phyloP scores from a whole-genome alignment of 2,113 vertebrate species.

The Holacanthus passer region DNA sequence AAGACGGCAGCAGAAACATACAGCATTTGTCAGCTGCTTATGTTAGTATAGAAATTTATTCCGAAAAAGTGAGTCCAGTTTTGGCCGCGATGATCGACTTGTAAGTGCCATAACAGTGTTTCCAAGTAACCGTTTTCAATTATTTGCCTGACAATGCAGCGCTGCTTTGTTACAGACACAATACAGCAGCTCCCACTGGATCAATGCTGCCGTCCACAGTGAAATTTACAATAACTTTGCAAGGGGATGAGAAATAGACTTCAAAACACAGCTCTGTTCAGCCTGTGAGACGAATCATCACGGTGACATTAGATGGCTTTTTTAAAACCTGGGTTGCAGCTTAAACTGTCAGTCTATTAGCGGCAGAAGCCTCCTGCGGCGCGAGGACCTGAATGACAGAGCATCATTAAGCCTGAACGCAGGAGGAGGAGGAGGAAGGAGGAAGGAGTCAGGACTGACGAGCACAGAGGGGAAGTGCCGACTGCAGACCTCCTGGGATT shows the following conservation, averaged over 20 bases:
- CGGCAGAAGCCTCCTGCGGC: conserved; percentile 19
- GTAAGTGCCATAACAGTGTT: conserved; percentile 8
- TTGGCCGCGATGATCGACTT: not conserved
- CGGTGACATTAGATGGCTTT: not conserved
- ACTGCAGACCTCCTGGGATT: conserved; percentile 68
- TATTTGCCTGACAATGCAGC: conserved; percentile 8
- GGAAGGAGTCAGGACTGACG: conserved; percentile 26
- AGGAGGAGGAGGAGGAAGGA: conserved; percentile 9
- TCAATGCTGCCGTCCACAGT: not conserved
- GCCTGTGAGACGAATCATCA: too few relatives aligned
- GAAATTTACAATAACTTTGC: not conserved
- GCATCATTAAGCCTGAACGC: conserved; percentile 53
- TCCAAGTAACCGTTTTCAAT: conserved; percentile 13
- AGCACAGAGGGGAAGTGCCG: conserved; percentile 57
- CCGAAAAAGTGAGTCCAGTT: too few relatives aligned
- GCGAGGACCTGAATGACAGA: conserved; percentile 22
- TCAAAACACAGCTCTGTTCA: too few relatives aligned
- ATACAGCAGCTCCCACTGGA: conserved; percentile 31
- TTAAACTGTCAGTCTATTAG: conserved; percentile 28
- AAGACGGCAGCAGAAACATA: not conserved
- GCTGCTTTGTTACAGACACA: conserved; percentile 23
- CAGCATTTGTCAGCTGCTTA: not conserved
- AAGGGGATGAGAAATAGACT: not conserved
- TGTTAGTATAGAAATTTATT: too few relatives aligned
- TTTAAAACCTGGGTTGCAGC: not conserved